Evolutionary conservation across 2,888 invertebrate species (phyloP).

Genomic region (Metacarcinus magister): DNA sequence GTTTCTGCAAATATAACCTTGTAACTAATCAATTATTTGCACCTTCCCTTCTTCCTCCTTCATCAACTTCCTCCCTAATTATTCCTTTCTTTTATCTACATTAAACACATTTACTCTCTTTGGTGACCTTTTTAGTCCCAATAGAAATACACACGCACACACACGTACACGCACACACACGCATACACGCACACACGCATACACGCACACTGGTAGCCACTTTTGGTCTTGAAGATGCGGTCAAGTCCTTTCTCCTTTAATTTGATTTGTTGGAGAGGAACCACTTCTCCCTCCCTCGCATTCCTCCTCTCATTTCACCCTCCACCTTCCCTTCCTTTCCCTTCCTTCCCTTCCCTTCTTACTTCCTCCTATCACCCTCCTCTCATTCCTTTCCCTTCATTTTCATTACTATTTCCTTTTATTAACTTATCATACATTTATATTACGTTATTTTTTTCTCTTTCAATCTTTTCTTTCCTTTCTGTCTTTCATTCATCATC

Average conservation of each 20-base stretch:
- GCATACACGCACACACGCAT: slow-evolving; percentile 29
- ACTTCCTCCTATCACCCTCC: not conserved
- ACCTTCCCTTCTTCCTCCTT: not conserved
- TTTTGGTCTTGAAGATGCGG: not conserved
- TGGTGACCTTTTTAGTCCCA: not conserved
- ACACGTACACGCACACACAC: not conserved
- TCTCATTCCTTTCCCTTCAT: not conserved
- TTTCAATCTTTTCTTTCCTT: too few relatives aligned
- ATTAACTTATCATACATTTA: too few relatives aligned
- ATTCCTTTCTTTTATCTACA: not conserved
- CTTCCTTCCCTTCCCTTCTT: not conserved
- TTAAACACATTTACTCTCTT: not conserved
- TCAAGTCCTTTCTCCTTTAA: not conserved
- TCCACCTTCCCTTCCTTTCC: too few relatives aligned
- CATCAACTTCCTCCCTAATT: not conserved
- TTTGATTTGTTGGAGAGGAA: slow-evolving; percentile 33
- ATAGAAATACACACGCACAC: not conserved
- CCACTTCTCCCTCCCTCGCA: not conserved
- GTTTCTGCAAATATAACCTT: slow-evolving; percentile 27
- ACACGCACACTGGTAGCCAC: slow-evolving; percentile 1
- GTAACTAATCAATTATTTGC: slow-evolving; percentile 10
- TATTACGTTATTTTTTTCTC: too few relatives aligned
- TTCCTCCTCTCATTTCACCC: not conserved
- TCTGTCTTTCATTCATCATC: too few relatives aligned
- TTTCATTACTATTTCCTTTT: not conserved